Conservation (phyloP, 2,797 vertebrate genomes). For the Forpus xanthops region DNA sequence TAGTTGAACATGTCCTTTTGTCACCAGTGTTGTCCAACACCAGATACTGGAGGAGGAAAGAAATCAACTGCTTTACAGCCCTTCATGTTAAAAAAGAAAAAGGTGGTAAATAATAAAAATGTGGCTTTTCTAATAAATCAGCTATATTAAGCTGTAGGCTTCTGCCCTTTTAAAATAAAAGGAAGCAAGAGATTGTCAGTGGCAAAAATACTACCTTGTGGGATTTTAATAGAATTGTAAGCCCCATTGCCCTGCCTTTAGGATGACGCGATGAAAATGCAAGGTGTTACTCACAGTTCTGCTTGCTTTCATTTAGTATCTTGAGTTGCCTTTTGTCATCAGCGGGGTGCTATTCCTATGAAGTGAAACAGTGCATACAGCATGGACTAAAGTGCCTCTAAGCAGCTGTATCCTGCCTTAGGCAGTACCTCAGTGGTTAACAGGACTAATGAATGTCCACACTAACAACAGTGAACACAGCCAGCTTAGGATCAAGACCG, state of each 20-base stretch:
- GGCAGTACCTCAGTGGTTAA: constrained; percentile 19
- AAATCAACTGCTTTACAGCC: not conserved
- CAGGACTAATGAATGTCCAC: constrained; percentile 10
- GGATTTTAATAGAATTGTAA: constrained; percentile 28
- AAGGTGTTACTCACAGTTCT: constrained; percentile 9
- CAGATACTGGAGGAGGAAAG: not conserved
- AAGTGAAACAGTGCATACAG: not conserved
- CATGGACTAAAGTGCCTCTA: not conserved
- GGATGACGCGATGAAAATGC: not conserved
- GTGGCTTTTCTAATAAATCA: not conserved
- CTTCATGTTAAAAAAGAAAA: not conserved
- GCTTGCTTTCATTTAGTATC: constrained; percentile 23
- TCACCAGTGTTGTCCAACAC: not conserved
- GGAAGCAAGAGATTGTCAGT: not conserved
- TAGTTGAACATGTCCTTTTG: not conserved
- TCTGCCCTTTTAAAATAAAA: constrained; percentile 1
- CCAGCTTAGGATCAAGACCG: not conserved
- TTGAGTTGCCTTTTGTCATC: not conserved
- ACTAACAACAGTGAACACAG: not conserved
- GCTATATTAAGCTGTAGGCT: not conserved
- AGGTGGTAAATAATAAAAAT: not conserved
- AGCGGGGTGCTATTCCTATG: not conserved
- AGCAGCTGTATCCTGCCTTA: constrained; percentile 20
- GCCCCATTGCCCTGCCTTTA: not conserved
- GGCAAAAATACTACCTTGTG: not conserved